Base-by-base conservation (phyloP, 2,797 vertebrate species). In the Spinus olivaceus region DNA sequence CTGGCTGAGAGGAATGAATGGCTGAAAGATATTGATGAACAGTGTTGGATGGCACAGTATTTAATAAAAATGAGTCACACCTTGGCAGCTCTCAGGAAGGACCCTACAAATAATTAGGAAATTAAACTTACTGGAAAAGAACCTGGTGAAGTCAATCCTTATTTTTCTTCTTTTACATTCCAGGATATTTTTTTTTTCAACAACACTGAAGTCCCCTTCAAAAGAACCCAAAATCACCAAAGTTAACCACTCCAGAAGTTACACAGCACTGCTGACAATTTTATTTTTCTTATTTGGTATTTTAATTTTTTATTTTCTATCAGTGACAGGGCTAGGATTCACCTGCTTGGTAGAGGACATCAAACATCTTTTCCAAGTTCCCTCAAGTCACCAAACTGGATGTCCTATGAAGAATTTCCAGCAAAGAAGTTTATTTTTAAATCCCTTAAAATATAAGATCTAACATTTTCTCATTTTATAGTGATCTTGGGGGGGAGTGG, bases 61-160 rank as follows among this genome's bases (percentile, higher is more conserved):
- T 91, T 94, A 91, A 94, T 60, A 90, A 88, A 90, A 95, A 86
- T 95, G 95, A 95, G 77, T 97, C 91, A 96, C 89, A 88, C 85
- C 87, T 95, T 97, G 95, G 95, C 95, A 91, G 82, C 33, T 84
- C 35, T 92, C 3, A 0, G 56, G 89, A 95, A 81, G 72, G 69
- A 79, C 59, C 89, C 66, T 56, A 69, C 66, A 94, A 88, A 97
- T 94, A 96, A 97, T 96, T 81, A 95, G 61, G 63, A 93, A 88
- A 94, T 96, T 94, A 91, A 88, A 96, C 66, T 97, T 97, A 94
- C 95, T 81, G 95, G 95, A 96, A 97, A 15, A 69, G 33, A 79
- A 81, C 28, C 24, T 64, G 59, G 27, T 91, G 24, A 44, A 79
- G n/a, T 92, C 23, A 61, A 35, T 81, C 92, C 92, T 92, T 86